A percentile compares a stretch with the other conserved stretches of the same genome.
phyloP scores from a whole-genome alignment of 2,888 invertebrate genomes.

The Drosophila greeni region DNA sequence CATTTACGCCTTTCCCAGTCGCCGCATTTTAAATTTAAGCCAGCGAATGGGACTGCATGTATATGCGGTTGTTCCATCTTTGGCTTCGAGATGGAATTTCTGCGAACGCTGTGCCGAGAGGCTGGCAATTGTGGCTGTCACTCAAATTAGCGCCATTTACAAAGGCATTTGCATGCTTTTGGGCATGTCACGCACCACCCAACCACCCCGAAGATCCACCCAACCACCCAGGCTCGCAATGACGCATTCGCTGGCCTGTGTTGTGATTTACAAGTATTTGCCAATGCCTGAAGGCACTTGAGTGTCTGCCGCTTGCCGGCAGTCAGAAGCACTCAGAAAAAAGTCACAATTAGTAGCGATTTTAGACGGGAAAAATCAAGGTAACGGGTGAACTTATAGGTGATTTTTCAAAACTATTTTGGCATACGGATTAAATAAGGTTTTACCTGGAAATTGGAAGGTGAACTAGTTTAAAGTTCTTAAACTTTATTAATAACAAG shows the following conservation, averaged over 20 bases:
- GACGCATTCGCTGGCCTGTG: slow-evolving; percentile 48
- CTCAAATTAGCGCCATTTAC: slow-evolving; percentile 54
- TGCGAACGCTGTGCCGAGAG: slow-evolving; percentile 32
- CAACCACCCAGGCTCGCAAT: slow-evolving; percentile 25
- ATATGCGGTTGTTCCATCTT: slow-evolving; percentile 20
- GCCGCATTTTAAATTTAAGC: slow-evolving; percentile 58
- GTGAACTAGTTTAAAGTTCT: too few species aligned
- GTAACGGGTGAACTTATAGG: too few species aligned
- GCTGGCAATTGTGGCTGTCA: slow-evolving; percentile 60
- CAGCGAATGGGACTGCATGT: slow-evolving; percentile 48
- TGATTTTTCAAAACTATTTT: too few species aligned
- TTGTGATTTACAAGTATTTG: slow-evolving; percentile 62
- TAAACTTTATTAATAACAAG: too few species aligned
- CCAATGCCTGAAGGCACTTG: slow-evolving; percentile 56
- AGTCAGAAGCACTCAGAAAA: slow-evolving; percentile 15
- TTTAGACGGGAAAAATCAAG: not conserved
- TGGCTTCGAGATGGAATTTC: slow-evolving; percentile 20
- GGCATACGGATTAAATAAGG: too few species aligned
- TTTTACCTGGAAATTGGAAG: too few species aligned
- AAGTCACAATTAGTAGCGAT: not conserved
- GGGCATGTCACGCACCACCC: slow-evolving; percentile 40
- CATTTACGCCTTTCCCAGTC: slow-evolving; percentile 48
- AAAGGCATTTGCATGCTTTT: slow-evolving; percentile 55
- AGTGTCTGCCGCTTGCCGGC: slow-evolving; percentile 21
- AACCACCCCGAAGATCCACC: not conserved